Conservation (phyloP, 2,797 vertebrate genomes). For the Gallinago stenura region DNA sequence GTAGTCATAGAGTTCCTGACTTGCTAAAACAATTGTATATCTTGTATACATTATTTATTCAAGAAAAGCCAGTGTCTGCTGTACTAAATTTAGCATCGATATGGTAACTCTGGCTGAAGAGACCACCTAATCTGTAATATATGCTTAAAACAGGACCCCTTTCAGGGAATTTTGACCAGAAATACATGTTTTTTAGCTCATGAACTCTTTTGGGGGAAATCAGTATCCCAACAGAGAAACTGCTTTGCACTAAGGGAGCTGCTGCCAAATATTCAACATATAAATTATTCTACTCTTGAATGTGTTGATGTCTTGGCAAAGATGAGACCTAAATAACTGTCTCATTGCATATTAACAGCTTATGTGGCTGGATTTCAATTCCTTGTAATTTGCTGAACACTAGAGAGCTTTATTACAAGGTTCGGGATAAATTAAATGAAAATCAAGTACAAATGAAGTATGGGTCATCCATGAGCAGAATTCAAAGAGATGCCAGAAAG, state of each 20-base stretch:
- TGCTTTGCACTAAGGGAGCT: background rate
- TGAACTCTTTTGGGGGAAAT: background rate
- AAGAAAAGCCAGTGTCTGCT: background rate
- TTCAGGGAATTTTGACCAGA: conserved; percentile 9
- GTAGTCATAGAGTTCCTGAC: background rate
- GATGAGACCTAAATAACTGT: conserved; percentile 3
- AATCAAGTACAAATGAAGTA: conserved; percentile 31
- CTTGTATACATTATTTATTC: background rate
- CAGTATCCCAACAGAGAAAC: background rate
- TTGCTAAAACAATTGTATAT: background rate
- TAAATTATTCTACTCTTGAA: background rate
- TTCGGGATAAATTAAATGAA: conserved; percentile 49
- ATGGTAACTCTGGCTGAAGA: background rate
- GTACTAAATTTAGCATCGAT: background rate
- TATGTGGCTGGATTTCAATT: conserved; percentile 28
- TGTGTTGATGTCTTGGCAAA: background rate
- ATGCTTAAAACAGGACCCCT: background rate
- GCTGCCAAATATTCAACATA: background rate
- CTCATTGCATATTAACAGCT: background rate
- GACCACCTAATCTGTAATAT: background rate
- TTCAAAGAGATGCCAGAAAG: background rate
- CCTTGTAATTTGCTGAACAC: conserved; percentile 5
- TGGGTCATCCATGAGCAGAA: conserved; percentile 17
- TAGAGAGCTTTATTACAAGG: conserved; percentile 8
- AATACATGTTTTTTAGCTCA: background rate